Percentiles rank a stretch among this genome's conserved stretches.
Evolutionary conservation across 2,888 invertebrate species (phyloP).

Genomic region (Chrysotoxum bicinctum): DNA sequence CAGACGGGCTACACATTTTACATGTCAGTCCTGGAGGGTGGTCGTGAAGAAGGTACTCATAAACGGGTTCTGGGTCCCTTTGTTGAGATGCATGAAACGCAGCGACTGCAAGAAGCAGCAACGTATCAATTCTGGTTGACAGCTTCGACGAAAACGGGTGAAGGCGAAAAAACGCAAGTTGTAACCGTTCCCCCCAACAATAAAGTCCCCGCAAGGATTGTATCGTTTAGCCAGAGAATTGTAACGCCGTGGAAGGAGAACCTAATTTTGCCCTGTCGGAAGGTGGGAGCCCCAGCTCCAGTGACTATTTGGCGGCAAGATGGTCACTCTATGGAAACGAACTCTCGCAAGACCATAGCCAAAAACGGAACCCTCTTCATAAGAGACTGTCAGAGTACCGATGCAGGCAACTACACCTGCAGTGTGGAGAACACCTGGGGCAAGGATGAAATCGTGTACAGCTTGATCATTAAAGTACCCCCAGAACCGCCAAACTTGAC

Average conservation of each 20-base stretch:
- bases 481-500: constrained; percentile 92
- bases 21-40: constrained; percentile 90
- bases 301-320: constrained; percentile 90
- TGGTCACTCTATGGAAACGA: constrained; percentile 88
- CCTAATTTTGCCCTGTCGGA: constrained; percentile 90
- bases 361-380: constrained; percentile 89
- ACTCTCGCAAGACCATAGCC: constrained; percentile 85
- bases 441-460: constrained; percentile 91
- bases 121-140: constrained; percentile 89
- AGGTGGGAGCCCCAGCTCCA: constrained; percentile 92
- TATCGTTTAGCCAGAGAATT: constrained; percentile 91
- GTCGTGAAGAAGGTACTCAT: constrained; percentile 89
- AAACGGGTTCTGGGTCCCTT: constrained; percentile 88
- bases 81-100: constrained; percentile 88
- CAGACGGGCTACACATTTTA: constrained; percentile 89
- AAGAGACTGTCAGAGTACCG: constrained; percentile 88
- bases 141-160: constrained; percentile 91
- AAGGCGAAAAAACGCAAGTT: constrained; percentile 90
- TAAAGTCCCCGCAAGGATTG: constrained; percentile 93
- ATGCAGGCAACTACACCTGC: constrained; percentile 95
- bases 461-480: constrained; percentile 87
- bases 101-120: constrained; percentile 87
- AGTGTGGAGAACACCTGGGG: constrained; percentile 92
- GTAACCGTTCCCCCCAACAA: constrained; percentile 89
- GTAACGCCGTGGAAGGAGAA: constrained; percentile 94